A percentile compares a stretch with the other conserved stretches of the same genome.
Evolutionary conservation across 1,140 invertebrate genomes (phyloP).

Genomic region (Proales similis): DNA sequence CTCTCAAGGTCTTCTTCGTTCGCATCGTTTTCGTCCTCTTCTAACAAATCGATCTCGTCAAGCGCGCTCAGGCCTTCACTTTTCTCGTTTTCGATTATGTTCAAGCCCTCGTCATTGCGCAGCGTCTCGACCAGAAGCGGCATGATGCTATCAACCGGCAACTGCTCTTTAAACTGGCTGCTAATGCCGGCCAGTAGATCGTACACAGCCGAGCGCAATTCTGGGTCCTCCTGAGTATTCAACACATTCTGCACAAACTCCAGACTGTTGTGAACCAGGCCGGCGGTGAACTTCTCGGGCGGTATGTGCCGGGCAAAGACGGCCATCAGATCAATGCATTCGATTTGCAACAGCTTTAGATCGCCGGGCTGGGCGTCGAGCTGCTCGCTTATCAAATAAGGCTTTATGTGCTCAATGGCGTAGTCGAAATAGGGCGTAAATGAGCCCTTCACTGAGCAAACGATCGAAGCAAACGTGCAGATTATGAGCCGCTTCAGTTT

Average conservation of each 20-base stretch:
- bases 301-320: conserved; percentile 27
- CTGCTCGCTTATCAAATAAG: conserved; percentile 20
- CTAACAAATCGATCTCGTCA: conserved; percentile 37
- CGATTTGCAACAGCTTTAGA: conserved; percentile 30
- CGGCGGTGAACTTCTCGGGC: conserved; percentile 16
- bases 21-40: conserved; percentile 22
- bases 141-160: conserved; percentile 13
- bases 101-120: conserved; percentile 21
- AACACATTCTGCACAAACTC: conserved; percentile 21
- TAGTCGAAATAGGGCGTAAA: conserved; percentile 22
- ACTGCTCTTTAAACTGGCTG: conserved; percentile 24
- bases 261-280: conserved; percentile 23
- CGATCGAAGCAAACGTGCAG: conserved; percentile 27
- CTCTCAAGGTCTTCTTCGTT: conserved; percentile 27
- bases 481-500: conserved; percentile 17
- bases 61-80: conserved; percentile 27
- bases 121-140: conserved; percentile 23
- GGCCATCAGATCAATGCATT: conserved; percentile 34
- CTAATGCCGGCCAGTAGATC: conserved; percentile 27
- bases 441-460: conserved; percentile 23
- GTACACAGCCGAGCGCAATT: conserved; percentile 23
- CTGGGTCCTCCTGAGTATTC: conserved; percentile 6
- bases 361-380: not conserved
- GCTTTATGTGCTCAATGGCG: conserved; percentile 23
- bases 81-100: conserved; percentile 30